phyloP scores from a whole-genome alignment of 2,888 invertebrate genomes.

The Mycalesis mineus region DNA sequence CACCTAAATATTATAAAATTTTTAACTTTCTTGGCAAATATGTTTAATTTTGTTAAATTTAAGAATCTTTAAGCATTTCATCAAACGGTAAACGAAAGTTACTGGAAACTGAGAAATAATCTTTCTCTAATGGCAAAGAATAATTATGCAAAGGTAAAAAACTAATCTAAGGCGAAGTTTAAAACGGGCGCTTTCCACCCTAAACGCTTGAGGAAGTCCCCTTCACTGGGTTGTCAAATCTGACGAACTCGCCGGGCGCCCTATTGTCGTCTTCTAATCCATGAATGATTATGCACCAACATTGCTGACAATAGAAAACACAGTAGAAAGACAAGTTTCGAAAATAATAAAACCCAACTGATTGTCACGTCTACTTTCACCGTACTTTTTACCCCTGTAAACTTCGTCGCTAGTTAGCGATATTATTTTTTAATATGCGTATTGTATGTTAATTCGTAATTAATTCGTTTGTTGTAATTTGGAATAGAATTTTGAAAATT shows the following conservation, averaged over 20 bases:
- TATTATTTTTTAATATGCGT: constrained; percentile 42
- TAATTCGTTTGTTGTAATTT: constrained; percentile 44
- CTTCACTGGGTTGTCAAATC: constrained; percentile 53
- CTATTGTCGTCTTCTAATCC: constrained; percentile 61
- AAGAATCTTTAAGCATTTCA: neutral
- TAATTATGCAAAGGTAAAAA: neutral
- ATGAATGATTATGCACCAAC: constrained; percentile 64
- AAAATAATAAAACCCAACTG: constrained; percentile 56
- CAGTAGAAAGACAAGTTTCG: constrained; percentile 64
- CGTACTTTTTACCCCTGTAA: constrained; percentile 43
- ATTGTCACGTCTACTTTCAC: constrained; percentile 62
- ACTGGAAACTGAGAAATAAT: too few relatives aligned
- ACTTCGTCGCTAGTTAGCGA: constrained; percentile 41
- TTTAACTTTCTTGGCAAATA: too few relatives aligned
- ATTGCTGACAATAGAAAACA: constrained; percentile 48
- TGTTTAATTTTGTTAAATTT: too few relatives aligned
- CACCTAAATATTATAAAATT: too few relatives aligned
- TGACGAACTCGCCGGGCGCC: constrained; percentile 54
- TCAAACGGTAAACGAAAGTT: too few relatives aligned
- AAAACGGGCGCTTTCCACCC: constrained; percentile 37
- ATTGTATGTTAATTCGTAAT: constrained; percentile 47
- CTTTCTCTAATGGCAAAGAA: neutral
- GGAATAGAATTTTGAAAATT: neutral
- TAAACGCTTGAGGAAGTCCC: constrained; percentile 46
- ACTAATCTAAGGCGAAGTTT: constrained; percentile 15